These are phyloP conservation scores for Cephus cinctus DNA, from an alignment of 1,140 invertebrate species.

Conservation along the genomic window DNA sequence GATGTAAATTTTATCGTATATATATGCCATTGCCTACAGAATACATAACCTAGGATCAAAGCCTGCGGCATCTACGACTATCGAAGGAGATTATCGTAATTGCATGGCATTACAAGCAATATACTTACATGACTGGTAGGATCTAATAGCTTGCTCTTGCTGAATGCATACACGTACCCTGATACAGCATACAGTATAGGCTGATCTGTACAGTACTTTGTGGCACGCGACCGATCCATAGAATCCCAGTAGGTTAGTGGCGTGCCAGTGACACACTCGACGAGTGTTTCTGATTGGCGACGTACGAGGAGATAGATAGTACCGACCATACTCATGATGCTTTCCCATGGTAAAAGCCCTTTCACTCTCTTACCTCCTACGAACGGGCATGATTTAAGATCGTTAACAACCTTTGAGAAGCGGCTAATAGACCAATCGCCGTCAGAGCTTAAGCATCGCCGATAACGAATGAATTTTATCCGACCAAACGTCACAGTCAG, in stretches of 20 bases:
- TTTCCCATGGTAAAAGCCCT: constrained; percentile 34
- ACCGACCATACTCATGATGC: constrained; percentile 39
- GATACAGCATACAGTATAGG: not conserved
- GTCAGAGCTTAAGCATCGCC: too few species aligned
- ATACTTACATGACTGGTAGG: not conserved
- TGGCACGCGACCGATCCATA: constrained; percentile 51
- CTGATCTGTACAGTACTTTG: constrained; percentile 26
- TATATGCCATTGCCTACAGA: too few species aligned
- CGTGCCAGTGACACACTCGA: constrained; percentile 48
- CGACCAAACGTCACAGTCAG: too few species aligned
- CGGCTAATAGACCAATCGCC: too few species aligned
- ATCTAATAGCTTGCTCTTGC: constrained; percentile 24
- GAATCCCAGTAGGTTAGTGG: constrained; percentile 43
- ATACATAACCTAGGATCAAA: too few species aligned
- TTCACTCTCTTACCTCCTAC: too few species aligned
- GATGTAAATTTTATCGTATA: too few species aligned
- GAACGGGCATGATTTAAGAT: too few species aligned
- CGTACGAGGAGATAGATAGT: constrained; percentile 46
- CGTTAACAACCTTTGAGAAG: too few species aligned
- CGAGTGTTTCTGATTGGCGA: constrained; percentile 53
- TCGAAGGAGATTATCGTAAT: constrained; percentile 27
- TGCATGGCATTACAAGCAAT: constrained; percentile 24
- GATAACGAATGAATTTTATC: too few species aligned
- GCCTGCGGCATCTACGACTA: too few species aligned
- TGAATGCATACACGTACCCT: not conserved